Conservation (phyloP, 2,797 vertebrate species). For the Acropternis orthonyx region DNA sequence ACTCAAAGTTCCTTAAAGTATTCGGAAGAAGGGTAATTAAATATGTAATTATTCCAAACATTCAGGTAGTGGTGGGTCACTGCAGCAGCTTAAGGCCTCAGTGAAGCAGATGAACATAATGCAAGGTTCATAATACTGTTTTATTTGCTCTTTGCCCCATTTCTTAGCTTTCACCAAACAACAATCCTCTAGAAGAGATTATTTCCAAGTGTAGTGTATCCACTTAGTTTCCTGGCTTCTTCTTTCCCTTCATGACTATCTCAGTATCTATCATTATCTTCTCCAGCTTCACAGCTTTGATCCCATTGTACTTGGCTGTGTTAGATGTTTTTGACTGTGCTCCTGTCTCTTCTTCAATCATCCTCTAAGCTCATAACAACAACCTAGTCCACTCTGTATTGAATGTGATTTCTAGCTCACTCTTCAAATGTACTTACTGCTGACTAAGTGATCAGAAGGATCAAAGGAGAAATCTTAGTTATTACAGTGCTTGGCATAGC, state of each 20-base stretch:
- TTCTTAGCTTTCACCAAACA: background rate
- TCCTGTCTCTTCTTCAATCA: background rate
- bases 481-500: background rate
- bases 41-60: background rate
- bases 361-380: background rate
- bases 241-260: background rate
- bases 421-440: background rate
- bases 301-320: background rate
- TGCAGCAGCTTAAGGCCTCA: background rate
- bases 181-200: background rate
- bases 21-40: background rate
- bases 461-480: background rate
- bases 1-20: background rate
- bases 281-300: background rate
- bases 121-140: background rate
- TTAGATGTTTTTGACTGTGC: background rate
- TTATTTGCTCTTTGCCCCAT: background rate
- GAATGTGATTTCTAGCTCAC: background rate
- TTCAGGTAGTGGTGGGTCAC: background rate
- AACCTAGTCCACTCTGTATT: background rate
- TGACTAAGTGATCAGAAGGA: background rate
- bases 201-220: background rate
- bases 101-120: background rate
- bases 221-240: background rate
- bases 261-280: background rate